Conservation (phyloP, 2,797 vertebrate genomes). For the Hylomyscus alleni region DNA sequence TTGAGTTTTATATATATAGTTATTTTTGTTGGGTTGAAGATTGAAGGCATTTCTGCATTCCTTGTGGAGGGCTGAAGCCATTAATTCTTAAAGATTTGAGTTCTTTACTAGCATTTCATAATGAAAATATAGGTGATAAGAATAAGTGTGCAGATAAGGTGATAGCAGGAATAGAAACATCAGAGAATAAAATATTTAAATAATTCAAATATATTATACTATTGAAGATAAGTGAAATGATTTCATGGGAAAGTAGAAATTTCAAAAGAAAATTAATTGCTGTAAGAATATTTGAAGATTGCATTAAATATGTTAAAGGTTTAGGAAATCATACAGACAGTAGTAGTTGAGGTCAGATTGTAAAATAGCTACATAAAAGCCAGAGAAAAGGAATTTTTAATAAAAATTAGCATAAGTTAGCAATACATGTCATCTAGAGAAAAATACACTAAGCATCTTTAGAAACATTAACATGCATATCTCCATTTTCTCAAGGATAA, state of each 20-base stretch:
- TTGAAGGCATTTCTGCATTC: not conserved
- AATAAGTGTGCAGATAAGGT: not conserved
- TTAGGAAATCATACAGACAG: conserved; percentile 43
- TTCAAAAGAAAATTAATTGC: conserved; percentile 38
- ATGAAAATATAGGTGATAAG: not conserved
- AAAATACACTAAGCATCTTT: not conserved
- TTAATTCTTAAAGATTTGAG: conserved; percentile 5
- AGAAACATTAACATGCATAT: conserved; percentile 25
- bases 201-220: not conserved
- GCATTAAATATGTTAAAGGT: not conserved
- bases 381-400: conserved; percentile 18
- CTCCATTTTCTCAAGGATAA: conserved; percentile 45
- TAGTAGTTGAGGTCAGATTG: not conserved
- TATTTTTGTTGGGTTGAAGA: not conserved
- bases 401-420: conserved; percentile 57
- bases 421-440: conserved; percentile 19
- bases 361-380: conserved; percentile 34
- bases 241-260: not conserved
- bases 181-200: not conserved
- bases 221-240: conserved; percentile 48
- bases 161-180: not conserved
- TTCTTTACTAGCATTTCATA: conserved; percentile 28
- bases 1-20: not conserved
- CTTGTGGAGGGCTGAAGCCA: not conserved
- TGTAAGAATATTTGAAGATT: conserved; percentile 41